These are phyloP conservation scores for Tachysurus fulvidraco DNA, from an alignment of 2,113 vertebrate genomes.

Conservation along the genomic window DNA sequence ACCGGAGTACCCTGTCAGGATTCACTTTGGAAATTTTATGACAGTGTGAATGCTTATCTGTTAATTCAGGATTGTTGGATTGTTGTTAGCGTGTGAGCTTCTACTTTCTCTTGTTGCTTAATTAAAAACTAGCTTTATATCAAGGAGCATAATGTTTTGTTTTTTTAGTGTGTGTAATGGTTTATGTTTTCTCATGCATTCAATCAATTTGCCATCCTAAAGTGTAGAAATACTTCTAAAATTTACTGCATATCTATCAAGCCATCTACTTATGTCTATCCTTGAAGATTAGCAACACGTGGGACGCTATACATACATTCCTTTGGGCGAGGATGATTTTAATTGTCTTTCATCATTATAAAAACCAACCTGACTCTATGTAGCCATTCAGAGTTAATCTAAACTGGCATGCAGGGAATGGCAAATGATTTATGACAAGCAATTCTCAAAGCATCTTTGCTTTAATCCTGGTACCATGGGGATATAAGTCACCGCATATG, in stretches of 20 bases:
- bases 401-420: slow-evolving; percentile 27
- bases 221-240: not conserved
- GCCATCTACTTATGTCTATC: not conserved
- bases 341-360: slow-evolving; percentile 15
- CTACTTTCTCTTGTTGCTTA: not conserved
- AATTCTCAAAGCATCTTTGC: not conserved
- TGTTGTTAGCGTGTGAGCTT: not conserved
- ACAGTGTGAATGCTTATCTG: not conserved
- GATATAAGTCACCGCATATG: not conserved
- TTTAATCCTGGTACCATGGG: not conserved
- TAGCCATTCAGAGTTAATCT: slow-evolving; percentile 3
- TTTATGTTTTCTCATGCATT: not conserved
- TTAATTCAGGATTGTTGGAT: not conserved
- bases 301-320: not conserved
- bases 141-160: not conserved
- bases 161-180: not conserved
- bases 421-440: slow-evolving; percentile 6
- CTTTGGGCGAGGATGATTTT: not conserved
- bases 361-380: slow-evolving; percentile 1
- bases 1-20: too few relatives aligned
- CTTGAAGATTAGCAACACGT: not conserved
- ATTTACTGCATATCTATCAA: slow-evolving; percentile 1
- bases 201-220: not conserved
- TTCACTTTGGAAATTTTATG: not conserved
- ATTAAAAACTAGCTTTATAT: not conserved